A percentile compares a stretch with the other conserved stretches of the same genome.
Evolutionary conservation across 2,113 vertebrate species (phyloP).

Genomic region (Perccottus glenii): DNA sequence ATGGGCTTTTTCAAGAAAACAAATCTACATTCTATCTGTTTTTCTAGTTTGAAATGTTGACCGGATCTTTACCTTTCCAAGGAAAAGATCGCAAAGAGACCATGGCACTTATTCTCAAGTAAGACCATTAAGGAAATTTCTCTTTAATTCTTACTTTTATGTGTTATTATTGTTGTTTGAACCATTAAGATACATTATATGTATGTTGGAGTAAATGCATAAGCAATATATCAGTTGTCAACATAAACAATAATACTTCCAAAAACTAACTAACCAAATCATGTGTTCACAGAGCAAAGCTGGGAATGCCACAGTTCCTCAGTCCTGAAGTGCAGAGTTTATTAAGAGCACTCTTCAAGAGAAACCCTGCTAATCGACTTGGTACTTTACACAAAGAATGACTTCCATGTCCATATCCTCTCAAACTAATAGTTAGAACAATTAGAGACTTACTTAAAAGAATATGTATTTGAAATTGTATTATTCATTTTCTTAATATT

Average conservation of each 20-base stretch:
- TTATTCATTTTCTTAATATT: too few species aligned
- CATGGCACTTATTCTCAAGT: constrained; percentile 98
- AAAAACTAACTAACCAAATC: background rate
- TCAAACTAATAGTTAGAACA: constrained; percentile 1
- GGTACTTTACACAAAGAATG: constrained; percentile 60
- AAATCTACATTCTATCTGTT: constrained; percentile 16
- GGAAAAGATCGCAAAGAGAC: constrained; percentile 99
- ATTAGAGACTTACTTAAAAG: background rate
- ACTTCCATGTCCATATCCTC: constrained; percentile 4
- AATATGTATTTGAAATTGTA: background rate
- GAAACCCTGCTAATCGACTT: constrained; percentile 82
- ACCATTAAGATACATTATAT: too few species aligned
- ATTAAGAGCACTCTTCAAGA: constrained; percentile 84
- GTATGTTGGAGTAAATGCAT: too few species aligned
- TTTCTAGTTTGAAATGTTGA: constrained; percentile 97
- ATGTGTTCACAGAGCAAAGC: constrained; percentile 77
- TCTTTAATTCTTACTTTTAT: background rate
- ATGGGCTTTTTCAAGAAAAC: background rate
- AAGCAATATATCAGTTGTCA: background rate
- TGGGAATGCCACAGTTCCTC: constrained; percentile 86
- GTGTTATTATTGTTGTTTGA: background rate
- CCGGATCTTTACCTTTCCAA: constrained; percentile 94
- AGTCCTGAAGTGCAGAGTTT: constrained; percentile 85
- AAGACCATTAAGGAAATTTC: constrained; percentile 66
- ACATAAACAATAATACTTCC: background rate